Evolutionary conservation across 2,113 vertebrate genomes (phyloP).

Genomic region (Pterophyllum scalare): DNA sequence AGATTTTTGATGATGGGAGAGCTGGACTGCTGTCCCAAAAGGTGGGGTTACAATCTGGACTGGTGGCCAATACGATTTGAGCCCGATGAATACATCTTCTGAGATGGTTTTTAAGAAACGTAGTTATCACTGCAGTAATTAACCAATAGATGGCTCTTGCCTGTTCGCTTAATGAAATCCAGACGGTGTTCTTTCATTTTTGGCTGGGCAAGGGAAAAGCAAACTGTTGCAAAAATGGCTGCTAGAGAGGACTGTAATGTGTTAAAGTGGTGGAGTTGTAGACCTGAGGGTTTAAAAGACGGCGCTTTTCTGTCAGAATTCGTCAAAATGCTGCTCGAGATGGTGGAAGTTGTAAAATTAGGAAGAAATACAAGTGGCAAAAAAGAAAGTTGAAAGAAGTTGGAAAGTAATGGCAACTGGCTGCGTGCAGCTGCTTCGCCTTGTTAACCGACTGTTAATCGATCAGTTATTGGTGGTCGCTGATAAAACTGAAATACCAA

Average conservation of each 20-base stretch:
- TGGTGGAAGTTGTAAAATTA: background rate
- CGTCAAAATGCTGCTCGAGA: background rate
- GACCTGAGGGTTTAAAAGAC: background rate
- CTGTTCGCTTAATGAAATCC: background rate
- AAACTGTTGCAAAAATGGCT: background rate
- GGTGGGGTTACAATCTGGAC: background rate
- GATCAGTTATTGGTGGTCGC: background rate
- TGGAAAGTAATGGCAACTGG: background rate
- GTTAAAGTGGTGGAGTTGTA: background rate
- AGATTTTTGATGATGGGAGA: background rate
- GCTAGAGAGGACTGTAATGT: background rate
- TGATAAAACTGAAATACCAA: slow-evolving; percentile 17
- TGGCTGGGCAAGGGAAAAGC: background rate
- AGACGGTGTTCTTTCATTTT: background rate
- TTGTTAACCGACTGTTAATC: slow-evolving; percentile 1
- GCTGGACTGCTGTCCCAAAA: background rate
- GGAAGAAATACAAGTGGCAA: background rate
- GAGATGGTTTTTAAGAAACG: background rate
- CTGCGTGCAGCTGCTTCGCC: background rate
- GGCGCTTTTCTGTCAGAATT: background rate
- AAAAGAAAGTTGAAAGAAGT: background rate
- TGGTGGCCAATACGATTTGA: background rate
- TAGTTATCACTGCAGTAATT: background rate
- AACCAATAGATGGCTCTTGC: background rate
- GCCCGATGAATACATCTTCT: background rate